phyloP scores from a whole-genome alignment of 1,140 invertebrate genomes.

The Pararge aegeria region DNA sequence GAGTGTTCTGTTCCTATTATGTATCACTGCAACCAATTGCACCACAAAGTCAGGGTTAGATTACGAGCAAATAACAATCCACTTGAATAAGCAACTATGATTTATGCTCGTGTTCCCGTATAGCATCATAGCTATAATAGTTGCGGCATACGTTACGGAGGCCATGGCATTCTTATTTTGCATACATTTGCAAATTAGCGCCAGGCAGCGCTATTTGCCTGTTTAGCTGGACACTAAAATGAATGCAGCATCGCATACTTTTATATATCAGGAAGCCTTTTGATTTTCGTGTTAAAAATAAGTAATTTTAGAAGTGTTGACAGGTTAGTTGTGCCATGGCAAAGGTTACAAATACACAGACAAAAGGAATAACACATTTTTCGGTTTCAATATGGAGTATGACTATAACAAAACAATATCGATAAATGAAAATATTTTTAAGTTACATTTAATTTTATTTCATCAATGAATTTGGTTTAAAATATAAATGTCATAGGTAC shows the following conservation, averaged over 20 bases:
- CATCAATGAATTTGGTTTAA: too few species aligned
- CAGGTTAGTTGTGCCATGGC: too few species aligned
- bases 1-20: not conserved
- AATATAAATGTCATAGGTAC: too few species aligned
- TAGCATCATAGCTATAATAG: constrained; percentile 22
- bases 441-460: too few species aligned
- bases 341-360: too few species aligned
- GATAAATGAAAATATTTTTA: too few species aligned
- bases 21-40: constrained; percentile 10
- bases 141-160: constrained; percentile 2
- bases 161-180: constrained; percentile 15
- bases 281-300: too few species aligned
- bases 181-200: constrained; percentile 21
- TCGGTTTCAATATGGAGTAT: too few species aligned
- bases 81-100: constrained; percentile 18
- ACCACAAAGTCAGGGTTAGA: constrained; percentile 6
- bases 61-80: constrained; percentile 7
- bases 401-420: too few species aligned
- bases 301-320: too few species aligned
- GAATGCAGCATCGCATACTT: not conserved
- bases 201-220: constrained; percentile 2
- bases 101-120: constrained; percentile 18
- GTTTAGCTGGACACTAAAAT: constrained; percentile 14
- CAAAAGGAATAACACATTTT: too few species aligned
- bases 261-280: too few species aligned